Base-by-base conservation (phyloP, 2,113 vertebrate species). In the Microcebus tavaratra region DNA sequence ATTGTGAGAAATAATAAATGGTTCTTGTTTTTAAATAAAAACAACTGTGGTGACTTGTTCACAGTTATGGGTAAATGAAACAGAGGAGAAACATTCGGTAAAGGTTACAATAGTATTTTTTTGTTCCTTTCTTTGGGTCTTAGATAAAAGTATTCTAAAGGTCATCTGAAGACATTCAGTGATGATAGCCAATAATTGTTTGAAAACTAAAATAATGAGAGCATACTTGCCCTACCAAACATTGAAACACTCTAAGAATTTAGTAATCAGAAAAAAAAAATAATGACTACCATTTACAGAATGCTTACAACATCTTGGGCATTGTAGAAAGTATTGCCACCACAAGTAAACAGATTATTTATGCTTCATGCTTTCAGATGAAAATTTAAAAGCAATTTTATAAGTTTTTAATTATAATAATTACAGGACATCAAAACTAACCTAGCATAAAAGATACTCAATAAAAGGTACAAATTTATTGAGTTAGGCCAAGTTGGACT, bases 331-430 rank as follows among this genome's bases (percentile, higher is more conserved):
- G 31, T 63, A 80, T 68, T 75, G 2, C n/a, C 70, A 45, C 75
- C 48, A 80, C 39, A 88, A 84, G 68, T 72, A 92, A 68, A 45
- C 70, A 78, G 15, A 42, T 20, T 91, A 11, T 61, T 91, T 96
- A 75, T 92, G 90, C 31, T 57, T 70, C 21, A 55, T 59, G 34
- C 13, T 88, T 94, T 29, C 53, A 94, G n/a, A 57, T 89, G 25
- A 91, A 94, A 90, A 55, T 95, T 4, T 53, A 39, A 93, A 84
- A 83, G 61, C 39, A 68, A 31, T 86, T 81, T 87, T 65, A 42
- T 78, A 78, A 84, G 13, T 31, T 83, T 68, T 94, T 90, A 25
- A 73, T 75, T 57, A 50, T 86, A 80, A 73, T 92, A 84, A 75
- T 67, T 80, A 55, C 11, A 85, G 36, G 53, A 25, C 25, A 93